Percentiles rank a stretch among this genome's conserved stretches.
These are phyloP conservation scores for Rana temporaria DNA, from an alignment of 2,113 vertebrate genomes.

Conservation along the genomic window DNA sequence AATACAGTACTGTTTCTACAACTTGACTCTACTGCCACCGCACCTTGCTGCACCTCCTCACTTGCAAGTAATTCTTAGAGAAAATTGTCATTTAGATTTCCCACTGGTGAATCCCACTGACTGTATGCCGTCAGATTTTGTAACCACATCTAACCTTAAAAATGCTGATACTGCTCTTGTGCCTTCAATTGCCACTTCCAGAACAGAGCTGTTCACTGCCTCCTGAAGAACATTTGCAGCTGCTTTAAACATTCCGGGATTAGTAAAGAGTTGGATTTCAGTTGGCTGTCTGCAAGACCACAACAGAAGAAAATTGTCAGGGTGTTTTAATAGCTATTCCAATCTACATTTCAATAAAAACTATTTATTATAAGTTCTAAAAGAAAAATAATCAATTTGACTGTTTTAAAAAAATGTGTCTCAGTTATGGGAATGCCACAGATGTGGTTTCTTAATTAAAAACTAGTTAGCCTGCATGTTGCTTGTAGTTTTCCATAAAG, in stretches of 20 bases:
- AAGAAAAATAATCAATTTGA: not conserved
- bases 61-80: too few species aligned
- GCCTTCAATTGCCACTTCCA: conserved; percentile 82
- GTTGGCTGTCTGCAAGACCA: conserved; percentile 80
- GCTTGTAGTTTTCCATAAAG: too few species aligned
- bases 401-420: too few species aligned
- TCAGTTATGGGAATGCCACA: too few species aligned
- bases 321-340: not conserved
- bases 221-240: conserved; percentile 75
- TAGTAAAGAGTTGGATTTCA: conserved; percentile 85
- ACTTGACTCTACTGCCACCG: too few species aligned
- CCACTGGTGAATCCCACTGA: too few species aligned
- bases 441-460: too few species aligned
- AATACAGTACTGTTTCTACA: too few species aligned
- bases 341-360: not conserved
- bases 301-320: conserved; percentile 25
- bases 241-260: conserved; percentile 72
- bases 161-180: conserved; percentile 77
- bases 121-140: not conserved
- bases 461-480: too few species aligned
- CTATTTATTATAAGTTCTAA: not conserved
- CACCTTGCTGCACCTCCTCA: too few species aligned
- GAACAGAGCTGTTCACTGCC: conserved; percentile 78
- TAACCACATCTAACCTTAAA: conserved; percentile 74
- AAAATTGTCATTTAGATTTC: too few species aligned